Percentiles rank a stretch among this genome's conserved stretches.
Conservation (phyloP, 2,797 vertebrate species). For the Picus viridis region DNA sequence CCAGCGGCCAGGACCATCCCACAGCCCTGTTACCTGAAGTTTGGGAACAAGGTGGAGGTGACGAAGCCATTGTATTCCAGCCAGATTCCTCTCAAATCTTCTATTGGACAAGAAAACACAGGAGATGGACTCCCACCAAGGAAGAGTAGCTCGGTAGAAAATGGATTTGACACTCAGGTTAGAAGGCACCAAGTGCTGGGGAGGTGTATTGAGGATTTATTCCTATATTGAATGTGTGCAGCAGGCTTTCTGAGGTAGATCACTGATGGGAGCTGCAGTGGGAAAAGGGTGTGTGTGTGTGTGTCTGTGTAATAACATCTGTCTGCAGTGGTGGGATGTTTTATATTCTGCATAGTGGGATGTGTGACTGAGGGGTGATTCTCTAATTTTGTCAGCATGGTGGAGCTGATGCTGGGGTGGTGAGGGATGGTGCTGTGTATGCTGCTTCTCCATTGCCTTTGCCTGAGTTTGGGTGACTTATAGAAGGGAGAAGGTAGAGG, state of each 20-base stretch:
- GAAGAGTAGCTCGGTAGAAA: conserved; percentile 77
- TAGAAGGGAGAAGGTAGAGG: neutral
- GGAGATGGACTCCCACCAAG: conserved; percentile 73
- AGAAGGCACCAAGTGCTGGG: conserved; percentile 57
- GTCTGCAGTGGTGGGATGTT: neutral
- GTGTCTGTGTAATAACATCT: neutral
- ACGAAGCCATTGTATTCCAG: conserved; percentile 80
- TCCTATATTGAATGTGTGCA: neutral
- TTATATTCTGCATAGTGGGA: neutral
- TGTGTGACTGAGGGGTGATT: neutral
- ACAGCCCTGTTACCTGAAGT: conserved; percentile 84
- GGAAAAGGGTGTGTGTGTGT: neutral
- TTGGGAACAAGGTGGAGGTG: conserved; percentile 84
- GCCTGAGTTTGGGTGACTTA: neutral
- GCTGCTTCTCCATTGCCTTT: neutral
- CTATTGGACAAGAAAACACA: conserved; percentile 68
- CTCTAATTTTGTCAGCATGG: neutral
- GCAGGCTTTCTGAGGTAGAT: conserved; percentile 29
- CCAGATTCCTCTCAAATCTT: conserved; percentile 84
- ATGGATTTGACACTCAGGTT: conserved; percentile 89
- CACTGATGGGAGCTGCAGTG: neutral
- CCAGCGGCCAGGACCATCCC: conserved; percentile 82
- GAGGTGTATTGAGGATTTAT: neutral
- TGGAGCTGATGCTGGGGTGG: neutral
- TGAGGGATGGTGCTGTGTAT: neutral